Conservation (phyloP, 2,113 vertebrate species). For the Lagopus leucura region DNA sequence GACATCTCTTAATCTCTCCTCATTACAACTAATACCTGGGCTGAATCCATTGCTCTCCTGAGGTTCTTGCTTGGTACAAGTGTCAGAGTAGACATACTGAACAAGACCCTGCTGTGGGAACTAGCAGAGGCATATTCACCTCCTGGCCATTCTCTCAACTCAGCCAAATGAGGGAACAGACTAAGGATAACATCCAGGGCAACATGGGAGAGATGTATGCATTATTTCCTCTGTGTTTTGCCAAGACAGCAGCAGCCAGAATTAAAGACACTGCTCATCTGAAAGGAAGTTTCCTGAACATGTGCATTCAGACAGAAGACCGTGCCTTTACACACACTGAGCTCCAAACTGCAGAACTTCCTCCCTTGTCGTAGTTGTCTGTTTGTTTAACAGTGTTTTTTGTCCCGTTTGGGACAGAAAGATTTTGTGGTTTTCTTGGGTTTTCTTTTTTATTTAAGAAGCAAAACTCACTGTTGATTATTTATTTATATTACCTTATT, state of each 20-base stretch:
- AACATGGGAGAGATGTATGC: not conserved
- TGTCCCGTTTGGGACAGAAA: not conserved
- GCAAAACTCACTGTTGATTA: not conserved
- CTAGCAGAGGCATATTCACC: not conserved
- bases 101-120: not conserved
- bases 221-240: not conserved
- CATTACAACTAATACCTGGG: not conserved
- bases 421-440: not conserved
- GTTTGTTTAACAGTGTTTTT: not conserved
- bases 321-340: not conserved
- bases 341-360: not conserved
- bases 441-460: not conserved
- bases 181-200: not conserved
- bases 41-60: not conserved
- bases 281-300: not conserved
- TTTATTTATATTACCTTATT: not conserved
- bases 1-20: not conserved
- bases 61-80: not conserved
- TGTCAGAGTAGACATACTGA: not conserved
- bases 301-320: not conserved
- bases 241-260: not conserved
- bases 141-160: not conserved
- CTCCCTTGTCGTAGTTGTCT: not conserved
- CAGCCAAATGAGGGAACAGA: not conserved
- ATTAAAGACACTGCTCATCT: not conserved